A percentile compares a stretch with the other conserved stretches of the same genome.
Conservation (phyloP, 2,888 invertebrate genomes). For the Ectobius pallidus region DNA sequence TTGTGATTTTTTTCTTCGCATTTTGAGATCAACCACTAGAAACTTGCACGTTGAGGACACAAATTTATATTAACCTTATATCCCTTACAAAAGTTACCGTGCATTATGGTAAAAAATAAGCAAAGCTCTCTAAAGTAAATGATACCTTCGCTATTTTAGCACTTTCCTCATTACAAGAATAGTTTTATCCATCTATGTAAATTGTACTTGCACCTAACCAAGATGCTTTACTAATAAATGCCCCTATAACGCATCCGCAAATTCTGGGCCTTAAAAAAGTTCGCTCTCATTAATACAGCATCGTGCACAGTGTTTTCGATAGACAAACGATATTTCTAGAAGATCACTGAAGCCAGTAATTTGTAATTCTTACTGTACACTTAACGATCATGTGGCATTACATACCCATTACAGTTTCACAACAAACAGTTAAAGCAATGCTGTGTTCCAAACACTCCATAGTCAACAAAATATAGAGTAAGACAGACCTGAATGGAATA, state of each 20-base stretch:
- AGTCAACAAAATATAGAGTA: neutral
- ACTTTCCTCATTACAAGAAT: slow-evolving; percentile 39
- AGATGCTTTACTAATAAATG: slow-evolving; percentile 36
- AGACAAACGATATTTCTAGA: neutral
- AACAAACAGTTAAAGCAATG: neutral
- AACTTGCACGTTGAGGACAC: slow-evolving; percentile 38
- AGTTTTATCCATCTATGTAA: slow-evolving; percentile 34
- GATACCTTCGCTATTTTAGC: slow-evolving; percentile 30
- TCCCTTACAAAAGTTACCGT: slow-evolving; percentile 29
- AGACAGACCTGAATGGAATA: neutral
- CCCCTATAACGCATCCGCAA: neutral
- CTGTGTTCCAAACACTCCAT: neutral
- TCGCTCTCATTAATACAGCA: neutral
- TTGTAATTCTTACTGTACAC: neutral
- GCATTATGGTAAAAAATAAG: slow-evolving; percentile 38
- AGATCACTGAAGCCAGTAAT: slow-evolving; percentile 8
- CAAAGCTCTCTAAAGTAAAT: slow-evolving; percentile 39
- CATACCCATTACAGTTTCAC: neutral
- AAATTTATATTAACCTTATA: slow-evolving; percentile 29
- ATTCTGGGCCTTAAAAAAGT: slow-evolving; percentile 17
- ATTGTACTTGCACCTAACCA: slow-evolving; percentile 37
- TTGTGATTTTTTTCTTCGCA: slow-evolving; percentile 39
- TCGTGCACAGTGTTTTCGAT: slow-evolving; percentile 1
- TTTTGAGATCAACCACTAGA: slow-evolving; percentile 43
- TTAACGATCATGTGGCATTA: neutral